A percentile compares a stretch with the other conserved stretches of the same genome.
These are phyloP conservation scores for Caenorhabditis latens DNA, from an alignment of 1,140 invertebrate species.

Conservation along the genomic window DNA sequence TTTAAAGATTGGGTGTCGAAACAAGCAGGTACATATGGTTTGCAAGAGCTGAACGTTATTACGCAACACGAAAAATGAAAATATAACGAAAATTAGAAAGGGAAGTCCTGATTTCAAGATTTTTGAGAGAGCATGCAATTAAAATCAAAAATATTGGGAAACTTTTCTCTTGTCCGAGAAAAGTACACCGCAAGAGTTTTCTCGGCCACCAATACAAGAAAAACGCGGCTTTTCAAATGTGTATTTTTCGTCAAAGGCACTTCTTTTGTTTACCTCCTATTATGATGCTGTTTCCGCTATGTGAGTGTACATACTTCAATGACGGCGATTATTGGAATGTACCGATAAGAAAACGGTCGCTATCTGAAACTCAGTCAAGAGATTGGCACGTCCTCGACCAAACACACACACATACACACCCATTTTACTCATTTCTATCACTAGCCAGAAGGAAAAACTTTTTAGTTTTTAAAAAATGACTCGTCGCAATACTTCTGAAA, in stretches of 20 bases:
- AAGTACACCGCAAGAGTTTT: neutral
- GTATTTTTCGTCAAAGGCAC: neutral
- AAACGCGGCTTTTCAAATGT: neutral
- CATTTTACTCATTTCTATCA: conserved; percentile 33
- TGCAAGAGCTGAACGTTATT: too few species aligned
- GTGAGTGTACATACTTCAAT: conserved; percentile 4
- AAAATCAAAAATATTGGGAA: conserved; percentile 2
- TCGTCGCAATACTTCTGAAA: conserved; percentile 15
- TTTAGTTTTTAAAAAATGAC: neutral
- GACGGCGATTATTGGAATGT: conserved; percentile 6
- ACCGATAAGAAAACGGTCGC: conserved; percentile 12
- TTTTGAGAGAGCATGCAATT: too few species aligned
- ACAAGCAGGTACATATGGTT: too few species aligned
- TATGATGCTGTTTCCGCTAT: neutral
- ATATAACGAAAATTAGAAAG: too few species aligned
- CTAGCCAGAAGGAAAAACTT: neutral
- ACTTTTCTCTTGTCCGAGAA: neutral
- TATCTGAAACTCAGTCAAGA: conserved; percentile 21
- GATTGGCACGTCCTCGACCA: conserved; percentile 38
- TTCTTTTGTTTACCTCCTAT: neutral
- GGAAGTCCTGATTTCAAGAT: too few species aligned
- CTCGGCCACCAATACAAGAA: neutral
- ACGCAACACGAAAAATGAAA: too few species aligned
- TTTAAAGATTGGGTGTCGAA: neutral
- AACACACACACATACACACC: conserved; percentile 28